Evolutionary conservation across 2,797 vertebrate species (phyloP), one percentile per base, ranked within the genome.

Genomic region (Fringilla coelebs): DNA sequence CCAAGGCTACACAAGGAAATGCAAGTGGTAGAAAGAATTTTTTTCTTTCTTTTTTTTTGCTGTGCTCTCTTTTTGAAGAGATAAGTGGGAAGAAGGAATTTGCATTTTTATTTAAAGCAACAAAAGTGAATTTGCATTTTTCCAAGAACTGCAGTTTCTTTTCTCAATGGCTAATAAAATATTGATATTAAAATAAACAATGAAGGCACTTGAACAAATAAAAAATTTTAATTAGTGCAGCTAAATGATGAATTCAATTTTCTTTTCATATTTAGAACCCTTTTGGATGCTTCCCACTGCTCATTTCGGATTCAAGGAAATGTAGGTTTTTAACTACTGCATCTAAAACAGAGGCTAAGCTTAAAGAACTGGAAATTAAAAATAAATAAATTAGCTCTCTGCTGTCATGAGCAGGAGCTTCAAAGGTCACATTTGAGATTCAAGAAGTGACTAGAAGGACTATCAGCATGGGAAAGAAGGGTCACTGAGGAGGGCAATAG

Each of bases 61-160:
- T 70, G 54, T 86, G 71, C 62, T 96, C 90, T 94, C 82, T 91
- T 72, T 96, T 90, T 80, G 43, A 88, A 96, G 86, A 96, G 85
- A 88, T 94, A 97, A 97, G 70, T 80, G 76, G 68, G 92, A 94
- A 82, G 94, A 95, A 96, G 84, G 74, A 96, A 97, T 96, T 97
- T 97, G 76, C 96, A 97, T 97, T 97, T 97, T 96, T 96, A 97
- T 97, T 95, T 97, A 94, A 97, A 96, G 97, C 91, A 91, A 91
- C 87, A 93, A 75, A 96, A 96, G 29, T 91, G 73, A 96, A 97
- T 75, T 97, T 90, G 75, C 86, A 96, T 97, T 97, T 96, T 97
- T 88, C 86, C 65, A 91, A 96, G 93, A 96, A 78, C 77, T 95
- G 87, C 76, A 95, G 55, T 31, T 97, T 97, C 66, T 96, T 88